A percentile compares a stretch with the other conserved stretches of the same genome.
Evolutionary conservation across 2,797 vertebrate species (phyloP).

Genomic region (Graptemys geographica): DNA sequence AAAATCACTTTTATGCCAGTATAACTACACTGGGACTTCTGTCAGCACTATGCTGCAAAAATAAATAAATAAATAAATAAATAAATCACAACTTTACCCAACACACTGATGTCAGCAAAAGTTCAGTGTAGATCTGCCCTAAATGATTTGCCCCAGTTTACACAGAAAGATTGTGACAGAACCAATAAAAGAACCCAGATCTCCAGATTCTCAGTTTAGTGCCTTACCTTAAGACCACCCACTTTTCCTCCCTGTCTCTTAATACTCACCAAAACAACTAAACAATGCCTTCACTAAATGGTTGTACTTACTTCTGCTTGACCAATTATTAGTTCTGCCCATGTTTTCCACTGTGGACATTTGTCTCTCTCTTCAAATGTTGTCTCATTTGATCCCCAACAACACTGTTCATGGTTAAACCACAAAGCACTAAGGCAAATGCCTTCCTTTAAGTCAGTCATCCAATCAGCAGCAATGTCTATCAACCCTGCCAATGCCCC

Average conservation of each 20-base stretch:
- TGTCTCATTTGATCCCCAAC: conserved; percentile 97
- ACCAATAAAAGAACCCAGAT: not conserved
- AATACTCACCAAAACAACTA: not conserved
- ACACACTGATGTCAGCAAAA: not conserved
- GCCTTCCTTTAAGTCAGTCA: conserved; percentile 99
- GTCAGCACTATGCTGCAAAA: not conserved
- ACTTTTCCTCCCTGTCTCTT: not conserved
- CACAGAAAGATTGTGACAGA: not conserved
- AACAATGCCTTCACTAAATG: not conserved
- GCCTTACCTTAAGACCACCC: not conserved
- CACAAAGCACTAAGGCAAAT: conserved; percentile 96
- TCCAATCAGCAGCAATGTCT: conserved; percentile 98
- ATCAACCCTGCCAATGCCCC: conserved; percentile 97
- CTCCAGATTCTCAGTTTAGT: not conserved
- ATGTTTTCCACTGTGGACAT: conserved; percentile 98
- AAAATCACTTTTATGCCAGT: not conserved
- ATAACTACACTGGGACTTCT: not conserved
- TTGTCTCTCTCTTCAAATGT: conserved; percentile 98
- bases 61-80: too few species aligned
- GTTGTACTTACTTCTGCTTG: conserved; percentile 92
- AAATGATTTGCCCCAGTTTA: not conserved
- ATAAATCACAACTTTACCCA: not conserved
- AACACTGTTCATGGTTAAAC: conserved; percentile 99
- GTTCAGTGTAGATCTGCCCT: not conserved
- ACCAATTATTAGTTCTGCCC: conserved; percentile 98